phyloP scores from a whole-genome alignment of 1,140 invertebrate genomes.

The Protaetia brevitarsis region DNA sequence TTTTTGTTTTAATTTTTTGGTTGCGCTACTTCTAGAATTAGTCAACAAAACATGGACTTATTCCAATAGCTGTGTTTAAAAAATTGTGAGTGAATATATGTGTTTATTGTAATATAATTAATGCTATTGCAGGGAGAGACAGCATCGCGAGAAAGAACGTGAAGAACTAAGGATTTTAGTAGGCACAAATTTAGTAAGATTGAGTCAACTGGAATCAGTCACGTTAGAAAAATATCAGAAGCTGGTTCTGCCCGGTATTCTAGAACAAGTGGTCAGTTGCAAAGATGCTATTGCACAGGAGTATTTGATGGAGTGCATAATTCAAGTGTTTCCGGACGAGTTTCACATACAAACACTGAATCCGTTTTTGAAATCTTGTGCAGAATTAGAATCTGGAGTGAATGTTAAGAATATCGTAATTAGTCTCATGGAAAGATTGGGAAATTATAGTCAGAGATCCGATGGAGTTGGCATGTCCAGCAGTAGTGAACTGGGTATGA shows the following conservation, averaged over 20 bases:
- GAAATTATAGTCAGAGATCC: conserved; percentile 74
- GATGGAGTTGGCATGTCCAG: conserved; percentile 53
- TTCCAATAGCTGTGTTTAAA: too few species aligned
- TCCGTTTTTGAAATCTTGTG: conserved; percentile 95
- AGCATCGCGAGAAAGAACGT: conserved; percentile 91
- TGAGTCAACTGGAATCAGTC: conserved; percentile 95
- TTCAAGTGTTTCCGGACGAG: conserved; percentile 99
- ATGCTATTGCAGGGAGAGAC: conserved; percentile 61
- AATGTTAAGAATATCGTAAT: conserved; percentile 99
- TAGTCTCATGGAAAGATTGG: conserved; percentile 90
- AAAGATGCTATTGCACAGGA: conserved; percentile 98
- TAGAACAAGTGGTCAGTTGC: conserved; percentile 95
- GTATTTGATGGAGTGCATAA: conserved; percentile 99
- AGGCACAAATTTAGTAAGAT: conserved; percentile 92
- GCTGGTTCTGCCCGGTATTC: conserved; percentile 82
- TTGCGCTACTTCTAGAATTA: too few species aligned
- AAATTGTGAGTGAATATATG: too few species aligned
- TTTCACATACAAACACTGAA: conserved; percentile 95
- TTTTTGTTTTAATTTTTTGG: too few species aligned
- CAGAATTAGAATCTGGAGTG: conserved; percentile 90
- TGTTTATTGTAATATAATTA: too few species aligned
- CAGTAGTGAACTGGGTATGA: conserved; percentile 21
- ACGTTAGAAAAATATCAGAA: conserved; percentile 91
- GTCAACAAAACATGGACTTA: too few species aligned
- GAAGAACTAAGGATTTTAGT: conserved; percentile 93